phyloP scores from a whole-genome alignment of 2,797 vertebrate genomes.

The Triplophysa bombifrons region DNA sequence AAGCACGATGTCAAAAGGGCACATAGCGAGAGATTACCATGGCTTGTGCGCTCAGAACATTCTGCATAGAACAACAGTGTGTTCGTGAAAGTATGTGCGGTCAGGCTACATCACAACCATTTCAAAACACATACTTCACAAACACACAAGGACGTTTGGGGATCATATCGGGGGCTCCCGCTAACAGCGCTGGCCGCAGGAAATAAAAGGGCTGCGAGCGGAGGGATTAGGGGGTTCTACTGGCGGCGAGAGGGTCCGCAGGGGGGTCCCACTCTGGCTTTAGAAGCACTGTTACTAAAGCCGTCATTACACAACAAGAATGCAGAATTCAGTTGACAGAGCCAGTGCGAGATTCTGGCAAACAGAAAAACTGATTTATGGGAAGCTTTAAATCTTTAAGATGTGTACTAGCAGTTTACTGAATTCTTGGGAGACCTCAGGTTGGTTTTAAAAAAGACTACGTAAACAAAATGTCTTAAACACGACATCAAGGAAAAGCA shows the following conservation, averaged over 20 bases:
- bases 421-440: not conserved
- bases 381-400: constrained; percentile 30
- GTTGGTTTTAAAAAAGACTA: not conserved
- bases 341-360: not conserved
- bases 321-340: constrained; percentile 3
- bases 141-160: constrained; percentile 30
- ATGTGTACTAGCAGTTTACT: constrained; percentile 19
- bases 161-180: constrained; percentile 6
- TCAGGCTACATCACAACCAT: constrained; percentile 37
- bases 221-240: constrained; percentile 11
- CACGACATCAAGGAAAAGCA: not conserved
- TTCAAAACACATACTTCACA: constrained; percentile 48
- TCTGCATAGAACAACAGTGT: not conserved
- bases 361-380: constrained; percentile 7
- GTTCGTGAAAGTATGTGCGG: constrained; percentile 8
- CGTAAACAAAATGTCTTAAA: not conserved
- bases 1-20: constrained; percentile 72
- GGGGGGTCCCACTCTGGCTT: not conserved
- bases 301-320: constrained; percentile 26
- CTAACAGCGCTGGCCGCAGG: not conserved
- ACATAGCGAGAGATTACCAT: constrained; percentile 68
- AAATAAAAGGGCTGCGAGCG: constrained; percentile 14
- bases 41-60: constrained; percentile 55
- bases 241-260: not conserved
- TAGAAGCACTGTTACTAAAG: constrained; percentile 25